Evolutionary conservation across 2,888 invertebrate genomes (phyloP).

Genomic region (Gisinianus flammeolus): DNA sequence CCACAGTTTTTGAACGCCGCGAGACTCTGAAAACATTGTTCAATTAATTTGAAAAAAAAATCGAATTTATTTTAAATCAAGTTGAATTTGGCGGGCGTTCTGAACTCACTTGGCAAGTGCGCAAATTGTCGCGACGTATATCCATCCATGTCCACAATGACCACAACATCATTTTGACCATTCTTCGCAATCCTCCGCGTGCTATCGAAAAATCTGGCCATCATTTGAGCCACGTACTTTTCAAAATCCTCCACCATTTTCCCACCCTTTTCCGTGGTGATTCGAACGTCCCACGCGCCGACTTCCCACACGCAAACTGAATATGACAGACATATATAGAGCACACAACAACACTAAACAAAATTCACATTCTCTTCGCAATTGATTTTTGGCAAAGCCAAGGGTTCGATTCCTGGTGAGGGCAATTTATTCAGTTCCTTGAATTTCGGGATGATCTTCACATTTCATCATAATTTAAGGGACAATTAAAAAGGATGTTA

Average conservation of each 20-base stretch:
- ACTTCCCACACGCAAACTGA: neutral
- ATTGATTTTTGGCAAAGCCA: too few relatives aligned
- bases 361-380: too few relatives aligned
- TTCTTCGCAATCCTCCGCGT: neutral
- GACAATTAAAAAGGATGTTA: too few relatives aligned
- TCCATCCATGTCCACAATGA: neutral
- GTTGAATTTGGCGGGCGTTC: too few relatives aligned
- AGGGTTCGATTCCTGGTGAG: too few relatives aligned
- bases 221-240: neutral
- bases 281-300: neutral
- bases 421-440: too few relatives aligned
- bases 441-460: too few relatives aligned
- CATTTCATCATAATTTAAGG: too few relatives aligned
- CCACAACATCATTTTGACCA: neutral
- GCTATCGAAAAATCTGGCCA: neutral
- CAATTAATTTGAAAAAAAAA: neutral
- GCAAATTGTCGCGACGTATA: neutral
- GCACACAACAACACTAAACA: too few relatives aligned
- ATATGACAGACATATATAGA: too few relatives aligned
- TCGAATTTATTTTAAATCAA: neutral
- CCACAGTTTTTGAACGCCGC: neutral
- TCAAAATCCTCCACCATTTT: neutral
- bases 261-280: neutral
- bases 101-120: neutral
- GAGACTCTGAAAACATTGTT: neutral